Percentiles rank a stretch among this genome's conserved stretches.
These are phyloP conservation scores for Ferdinandea cuprea DNA, from an alignment of 2,888 invertebrate genomes.

Conservation along the genomic window DNA sequence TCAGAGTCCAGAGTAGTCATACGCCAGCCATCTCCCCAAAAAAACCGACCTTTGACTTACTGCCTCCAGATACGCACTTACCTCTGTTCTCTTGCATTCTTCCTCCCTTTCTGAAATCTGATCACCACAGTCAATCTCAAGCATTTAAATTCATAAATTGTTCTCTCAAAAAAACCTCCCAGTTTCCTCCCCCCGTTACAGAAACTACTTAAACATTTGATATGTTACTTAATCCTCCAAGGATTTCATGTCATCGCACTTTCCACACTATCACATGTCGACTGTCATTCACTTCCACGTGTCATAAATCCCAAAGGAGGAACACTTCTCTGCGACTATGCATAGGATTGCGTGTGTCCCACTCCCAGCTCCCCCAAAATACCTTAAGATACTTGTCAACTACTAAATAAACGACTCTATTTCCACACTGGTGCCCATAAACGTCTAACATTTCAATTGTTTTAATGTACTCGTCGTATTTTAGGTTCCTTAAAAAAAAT, in stretches of 20 bases:
- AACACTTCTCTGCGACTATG: neutral
- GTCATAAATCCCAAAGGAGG: neutral
- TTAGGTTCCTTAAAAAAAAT: neutral
- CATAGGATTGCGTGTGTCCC: neutral
- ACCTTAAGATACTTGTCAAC: slow-evolving; percentile 39
- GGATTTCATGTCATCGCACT: slow-evolving; percentile 25
- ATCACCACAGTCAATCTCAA: too few relatives aligned
- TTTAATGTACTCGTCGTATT: too few relatives aligned
- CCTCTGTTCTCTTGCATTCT: too few relatives aligned
- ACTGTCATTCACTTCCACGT: slow-evolving; percentile 10
- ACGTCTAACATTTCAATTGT: slow-evolving; percentile 6
- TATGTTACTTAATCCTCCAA: slow-evolving; percentile 6
- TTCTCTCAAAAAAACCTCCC: too few relatives aligned
- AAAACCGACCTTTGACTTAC: too few relatives aligned
- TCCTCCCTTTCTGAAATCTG: too few relatives aligned
- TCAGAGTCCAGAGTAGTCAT: too few relatives aligned
- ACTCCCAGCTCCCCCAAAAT: neutral
- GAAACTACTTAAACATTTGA: slow-evolving; percentile 14
- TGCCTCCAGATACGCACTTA: too few relatives aligned
- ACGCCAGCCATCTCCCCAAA: too few relatives aligned
- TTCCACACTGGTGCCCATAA: slow-evolving; percentile 19
- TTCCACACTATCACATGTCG: slow-evolving; percentile 1
- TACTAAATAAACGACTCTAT: slow-evolving; percentile 24
- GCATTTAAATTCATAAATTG: too few relatives aligned
- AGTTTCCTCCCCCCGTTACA: too few relatives aligned